phyloP scores from a whole-genome alignment of 1,140 invertebrate species.

The Macrosteles quadrilineatus region DNA sequence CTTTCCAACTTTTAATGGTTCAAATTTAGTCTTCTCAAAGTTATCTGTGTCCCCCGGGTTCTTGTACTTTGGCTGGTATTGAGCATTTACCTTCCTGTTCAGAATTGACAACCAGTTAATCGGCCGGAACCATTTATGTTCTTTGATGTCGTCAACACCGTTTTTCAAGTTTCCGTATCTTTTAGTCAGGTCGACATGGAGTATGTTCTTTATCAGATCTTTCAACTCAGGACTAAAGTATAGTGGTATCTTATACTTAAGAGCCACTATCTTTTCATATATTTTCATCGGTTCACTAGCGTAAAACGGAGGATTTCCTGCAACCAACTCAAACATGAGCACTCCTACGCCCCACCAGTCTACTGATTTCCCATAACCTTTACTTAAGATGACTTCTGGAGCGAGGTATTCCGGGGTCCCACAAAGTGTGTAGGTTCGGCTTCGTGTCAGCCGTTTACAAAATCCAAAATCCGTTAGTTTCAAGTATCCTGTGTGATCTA shows the following conservation, averaged over 20 bases:
- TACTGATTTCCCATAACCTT: slow-evolving; percentile 94
- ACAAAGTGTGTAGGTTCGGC: slow-evolving; percentile 86
- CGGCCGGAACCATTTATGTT: slow-evolving; percentile 49
- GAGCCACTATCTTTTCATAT: slow-evolving; percentile 83
- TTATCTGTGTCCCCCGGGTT: not conserved
- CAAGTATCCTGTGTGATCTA: slow-evolving; percentile 76
- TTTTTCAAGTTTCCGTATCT: slow-evolving; percentile 86
- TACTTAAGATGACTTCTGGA: slow-evolving; percentile 91
- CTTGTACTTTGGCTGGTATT: slow-evolving; percentile 7
- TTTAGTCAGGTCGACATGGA: slow-evolving; percentile 85
- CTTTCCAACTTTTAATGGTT: not conserved
- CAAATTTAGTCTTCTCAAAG: not conserved
- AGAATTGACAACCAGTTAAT: slow-evolving; percentile 33
- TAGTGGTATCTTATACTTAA: slow-evolving; percentile 69
- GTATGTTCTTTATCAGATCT: slow-evolving; percentile 82
- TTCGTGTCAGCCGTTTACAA: slow-evolving; percentile 25
- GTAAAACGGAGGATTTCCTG: slow-evolving; percentile 83
- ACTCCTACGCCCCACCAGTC: slow-evolving; percentile 97
- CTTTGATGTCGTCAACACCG: slow-evolving; percentile 74
- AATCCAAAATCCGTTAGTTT: slow-evolving; percentile 39
- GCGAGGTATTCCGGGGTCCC: slow-evolving; percentile 96
- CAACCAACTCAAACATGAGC: slow-evolving; percentile 81
- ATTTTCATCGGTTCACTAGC: slow-evolving; percentile 82
- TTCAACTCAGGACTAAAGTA: slow-evolving; percentile 75
- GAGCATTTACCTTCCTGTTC: slow-evolving; percentile 5